Percentiles rank a stretch among this genome's conserved stretches.
These are phyloP conservation scores for Morelia viridis DNA, from an alignment of 2,797 vertebrate genomes.

Conservation along the genomic window DNA sequence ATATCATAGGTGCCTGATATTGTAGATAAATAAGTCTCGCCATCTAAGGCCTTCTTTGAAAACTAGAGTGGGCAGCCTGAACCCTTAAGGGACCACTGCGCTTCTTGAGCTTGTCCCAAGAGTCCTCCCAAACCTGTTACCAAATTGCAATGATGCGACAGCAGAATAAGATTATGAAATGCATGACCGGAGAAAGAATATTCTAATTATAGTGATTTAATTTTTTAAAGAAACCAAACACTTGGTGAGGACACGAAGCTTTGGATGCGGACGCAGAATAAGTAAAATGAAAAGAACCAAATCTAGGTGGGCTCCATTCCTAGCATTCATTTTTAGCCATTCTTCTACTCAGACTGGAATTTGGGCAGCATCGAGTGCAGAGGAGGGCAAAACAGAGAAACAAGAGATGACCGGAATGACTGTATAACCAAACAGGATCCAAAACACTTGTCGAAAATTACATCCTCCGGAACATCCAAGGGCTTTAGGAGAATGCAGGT, in stretches of 20 bases:
- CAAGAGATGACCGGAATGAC: too few relatives aligned
- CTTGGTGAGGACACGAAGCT: not conserved
- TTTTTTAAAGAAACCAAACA: not conserved
- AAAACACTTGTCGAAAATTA: not conserved
- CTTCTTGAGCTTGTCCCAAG: not conserved
- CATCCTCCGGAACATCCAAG: not conserved
- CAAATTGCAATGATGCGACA: not conserved
- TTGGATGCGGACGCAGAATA: not conserved
- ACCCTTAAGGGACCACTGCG: not conserved
- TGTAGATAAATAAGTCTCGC: not conserved
- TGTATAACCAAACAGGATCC: not conserved
- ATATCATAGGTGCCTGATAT: not conserved
- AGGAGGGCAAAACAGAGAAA: not conserved
- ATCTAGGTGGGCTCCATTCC: not conserved
- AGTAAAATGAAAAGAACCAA: not conserved
- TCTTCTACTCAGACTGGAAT: not conserved
- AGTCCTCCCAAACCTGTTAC: not conserved
- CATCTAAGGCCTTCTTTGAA: not conserved
- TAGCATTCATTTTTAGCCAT: not conserved
- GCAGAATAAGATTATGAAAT: not conserved
- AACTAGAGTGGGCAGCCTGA: not conserved
- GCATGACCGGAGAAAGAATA: not conserved
- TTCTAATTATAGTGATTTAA: not conserved
- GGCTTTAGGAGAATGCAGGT: not conserved
- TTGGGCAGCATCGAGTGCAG: not conserved